Base-by-base conservation (phyloP, 2,888 invertebrate genomes). In the Nymphalis c-album region DNA sequence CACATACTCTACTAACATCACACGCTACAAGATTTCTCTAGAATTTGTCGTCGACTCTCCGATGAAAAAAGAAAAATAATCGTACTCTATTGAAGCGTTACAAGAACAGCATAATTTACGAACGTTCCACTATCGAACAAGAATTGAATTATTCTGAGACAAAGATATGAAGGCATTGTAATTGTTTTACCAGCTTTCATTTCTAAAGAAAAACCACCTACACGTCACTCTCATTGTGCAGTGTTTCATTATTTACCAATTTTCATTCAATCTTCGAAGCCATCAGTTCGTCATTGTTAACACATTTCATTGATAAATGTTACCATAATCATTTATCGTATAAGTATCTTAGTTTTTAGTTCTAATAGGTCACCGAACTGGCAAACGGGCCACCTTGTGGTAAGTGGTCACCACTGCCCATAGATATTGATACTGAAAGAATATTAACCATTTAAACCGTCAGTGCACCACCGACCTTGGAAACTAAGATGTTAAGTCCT, bases 51-150 rank as follows among this genome's bases (percentile, higher is more conserved):
- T 73, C 76, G 70, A 73, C 67, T 74, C 66, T 71, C 68, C 55
- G 66, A 67, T 58, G 64, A 85, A 86, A 86, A 87, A 83, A 76
- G 78, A 68, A 81, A 85, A 88, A 88, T 87, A 83, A 81, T 85
- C 81, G 75, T 74, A 72, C 73, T 80, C 84, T 78, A 87, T 85
- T 88, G 80, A 88, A 82, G 89, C 88, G 84, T 84, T 81, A 83
- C 75, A 81, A 83, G 84, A 81, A 76, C 78, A 80, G 78, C 80
- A 81, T 84, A 80, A 83, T 82, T 81, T 80, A 78, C 80, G 79
- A 78, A 80, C 78, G 79, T 79, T 79, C 77, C 70, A 75, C 68
- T 78, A 80, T 80, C 72, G 75, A 75, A 77, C 76, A 77, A 80
- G 82, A 74, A 78, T 80, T 77, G 79, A 80, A 84, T 81, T 80